Evolutionary conservation across 2,113 vertebrate species (phyloP).

Genomic region (Turnix velox): DNA sequence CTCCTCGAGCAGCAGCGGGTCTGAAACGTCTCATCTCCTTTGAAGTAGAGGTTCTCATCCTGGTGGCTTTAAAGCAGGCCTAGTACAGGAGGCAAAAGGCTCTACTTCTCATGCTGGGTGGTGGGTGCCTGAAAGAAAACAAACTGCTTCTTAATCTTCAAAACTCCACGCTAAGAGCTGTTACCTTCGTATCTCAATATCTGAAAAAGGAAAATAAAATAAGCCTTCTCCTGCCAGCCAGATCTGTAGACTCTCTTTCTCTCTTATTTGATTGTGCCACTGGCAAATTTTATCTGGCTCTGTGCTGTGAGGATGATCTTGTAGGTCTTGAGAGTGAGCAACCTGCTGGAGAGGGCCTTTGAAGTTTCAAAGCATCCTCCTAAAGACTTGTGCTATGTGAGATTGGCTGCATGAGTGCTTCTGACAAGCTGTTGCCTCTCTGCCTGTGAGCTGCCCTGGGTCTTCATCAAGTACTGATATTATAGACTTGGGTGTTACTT

Average conservation of each 20-base stretch:
- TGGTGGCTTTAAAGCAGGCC: not conserved
- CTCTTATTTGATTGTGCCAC: not conserved
- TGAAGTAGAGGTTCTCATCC: not conserved
- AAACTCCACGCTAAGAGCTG: not conserved
- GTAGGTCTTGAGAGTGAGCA: not conserved
- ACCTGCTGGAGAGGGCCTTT: not conserved
- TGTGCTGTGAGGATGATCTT: not conserved
- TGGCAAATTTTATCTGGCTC: not conserved
- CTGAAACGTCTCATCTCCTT: not conserved
- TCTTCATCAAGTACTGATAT: fast-evolving
- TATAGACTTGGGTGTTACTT: not conserved
- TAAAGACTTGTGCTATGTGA: not conserved
- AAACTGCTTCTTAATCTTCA: not conserved
- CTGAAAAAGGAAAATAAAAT: too few species aligned
- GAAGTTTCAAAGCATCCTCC: not conserved
- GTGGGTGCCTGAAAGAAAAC: not conserved
- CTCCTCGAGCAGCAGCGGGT: not conserved
- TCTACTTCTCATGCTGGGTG: fast-evolving
- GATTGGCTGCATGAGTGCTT: fast-evolving
- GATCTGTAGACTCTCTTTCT: not conserved
- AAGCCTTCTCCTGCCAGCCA: not conserved
- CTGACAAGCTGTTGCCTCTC: not conserved
- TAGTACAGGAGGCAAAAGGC: not conserved
- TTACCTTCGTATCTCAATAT: fast-evolving
- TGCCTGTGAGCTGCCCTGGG: not conserved